A percentile compares a stretch with the other conserved stretches of the same genome.
These are phyloP conservation scores for Apodemus speciosus DNA, from an alignment of 2,113 vertebrate species.

Conservation along the genomic window DNA sequence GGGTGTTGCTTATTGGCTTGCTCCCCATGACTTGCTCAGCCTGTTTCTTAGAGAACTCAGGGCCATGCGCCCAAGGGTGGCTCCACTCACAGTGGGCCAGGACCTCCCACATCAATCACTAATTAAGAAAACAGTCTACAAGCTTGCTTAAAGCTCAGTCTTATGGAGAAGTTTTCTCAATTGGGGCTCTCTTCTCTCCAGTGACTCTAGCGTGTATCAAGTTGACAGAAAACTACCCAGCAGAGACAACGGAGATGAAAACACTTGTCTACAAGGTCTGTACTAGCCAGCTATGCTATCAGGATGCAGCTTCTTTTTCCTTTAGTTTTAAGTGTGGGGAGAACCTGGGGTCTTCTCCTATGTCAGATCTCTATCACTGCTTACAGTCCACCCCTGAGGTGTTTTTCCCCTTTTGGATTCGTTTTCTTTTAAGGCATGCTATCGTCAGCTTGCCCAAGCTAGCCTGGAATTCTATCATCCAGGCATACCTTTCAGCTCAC, in stretches of 20 bases:
- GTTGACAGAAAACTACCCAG: neutral
- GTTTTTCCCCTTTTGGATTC: too few relatives aligned
- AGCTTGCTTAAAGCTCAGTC: neutral
- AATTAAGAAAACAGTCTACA: neutral
- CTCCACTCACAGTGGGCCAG: neutral
- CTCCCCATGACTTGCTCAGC: neutral
- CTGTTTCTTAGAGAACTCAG: neutral
- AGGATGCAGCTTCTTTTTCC: neutral
- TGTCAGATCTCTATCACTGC: neutral
- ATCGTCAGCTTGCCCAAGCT: neutral
- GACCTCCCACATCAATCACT: neutral
- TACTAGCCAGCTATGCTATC: conserved; percentile 1
- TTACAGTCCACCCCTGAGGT: neutral
- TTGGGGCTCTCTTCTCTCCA: neutral
- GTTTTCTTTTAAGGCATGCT: neutral
- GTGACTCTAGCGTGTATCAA: neutral
- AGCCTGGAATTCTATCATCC: neutral
- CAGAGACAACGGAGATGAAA: neutral
- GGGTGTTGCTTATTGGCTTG: neutral
- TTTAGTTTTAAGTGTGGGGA: neutral
- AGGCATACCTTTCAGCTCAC: neutral
- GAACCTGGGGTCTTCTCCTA: neutral
- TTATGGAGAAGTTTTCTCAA: neutral
- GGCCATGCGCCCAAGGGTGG: neutral
- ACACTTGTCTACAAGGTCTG: neutral